Conservation (phyloP, 2,113 vertebrate species). For the Dipodomys stephensi region DNA sequence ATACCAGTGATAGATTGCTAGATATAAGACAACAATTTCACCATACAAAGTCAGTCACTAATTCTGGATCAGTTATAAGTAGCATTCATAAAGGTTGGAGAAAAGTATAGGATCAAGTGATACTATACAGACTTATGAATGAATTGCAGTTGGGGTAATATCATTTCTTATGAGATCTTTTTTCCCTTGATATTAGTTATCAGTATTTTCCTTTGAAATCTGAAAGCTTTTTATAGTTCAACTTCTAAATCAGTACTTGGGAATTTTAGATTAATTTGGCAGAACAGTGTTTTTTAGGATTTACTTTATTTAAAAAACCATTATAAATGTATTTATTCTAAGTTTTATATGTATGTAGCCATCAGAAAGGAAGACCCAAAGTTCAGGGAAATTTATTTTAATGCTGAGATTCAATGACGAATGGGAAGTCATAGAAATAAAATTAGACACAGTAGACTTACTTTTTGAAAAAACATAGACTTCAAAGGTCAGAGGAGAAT, state of each 20-base stretch:
- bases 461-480: background rate
- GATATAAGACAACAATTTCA: background rate
- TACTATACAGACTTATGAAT: background rate
- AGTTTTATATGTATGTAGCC: no score
- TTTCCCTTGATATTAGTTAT: background rate
- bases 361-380: no score
- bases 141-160: background rate
- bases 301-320: background rate
- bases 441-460: no score
- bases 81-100: background rate
- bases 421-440: no score
- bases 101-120: background rate
- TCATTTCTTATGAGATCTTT: background rate
- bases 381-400: no score
- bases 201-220: constrained; percentile 32
- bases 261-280: constrained; percentile 10
- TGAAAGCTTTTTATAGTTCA: constrained; percentile 1
- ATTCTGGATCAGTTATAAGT: background rate
- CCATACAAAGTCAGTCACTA: background rate
- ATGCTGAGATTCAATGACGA: no score
- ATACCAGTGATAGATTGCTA: background rate
- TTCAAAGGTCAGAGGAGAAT: background rate
- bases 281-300: background rate
- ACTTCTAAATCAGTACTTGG: background rate
- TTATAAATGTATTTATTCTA: no score